Percentiles rank a stretch among this genome's conserved stretches.
Conservation (phyloP, 2,113 vertebrate genomes). For the Trematomus loennbergii region DNA sequence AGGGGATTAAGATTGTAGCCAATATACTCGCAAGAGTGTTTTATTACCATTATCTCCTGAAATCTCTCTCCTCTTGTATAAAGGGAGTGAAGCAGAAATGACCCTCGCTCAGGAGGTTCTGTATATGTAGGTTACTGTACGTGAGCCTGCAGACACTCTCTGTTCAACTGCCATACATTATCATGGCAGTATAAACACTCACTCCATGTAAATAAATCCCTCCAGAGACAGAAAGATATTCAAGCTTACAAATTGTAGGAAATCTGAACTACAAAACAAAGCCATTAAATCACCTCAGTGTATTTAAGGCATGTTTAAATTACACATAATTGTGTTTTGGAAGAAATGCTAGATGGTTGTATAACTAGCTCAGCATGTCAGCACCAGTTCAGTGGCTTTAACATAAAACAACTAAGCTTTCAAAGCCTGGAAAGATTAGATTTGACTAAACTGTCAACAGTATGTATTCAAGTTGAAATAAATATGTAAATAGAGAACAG, state of each 20-base stretch:
- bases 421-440: neutral
- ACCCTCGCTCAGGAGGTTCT: neutral
- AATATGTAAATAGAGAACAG: neutral
- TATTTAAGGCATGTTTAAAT: neutral
- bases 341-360: neutral
- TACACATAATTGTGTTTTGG: conserved; percentile 12
- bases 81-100: neutral
- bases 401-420: neutral
- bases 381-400: neutral
- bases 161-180: conserved; percentile 20
- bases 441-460: neutral
- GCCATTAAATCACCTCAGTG: neutral
- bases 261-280: neutral
- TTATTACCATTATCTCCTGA: conserved; percentile 11
- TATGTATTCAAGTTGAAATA: neutral
- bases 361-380: too few relatives aligned
- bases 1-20: neutral
- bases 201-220: neutral
- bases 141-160: neutral
- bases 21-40: neutral
- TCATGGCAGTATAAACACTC: conserved; percentile 26
- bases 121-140: conserved; percentile 6
- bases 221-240: neutral
- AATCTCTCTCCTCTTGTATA: neutral
- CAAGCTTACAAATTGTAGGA: neutral